phyloP scores from a whole-genome alignment of 2,113 vertebrate genomes.

The Paramisgurnus dabryanus region DNA sequence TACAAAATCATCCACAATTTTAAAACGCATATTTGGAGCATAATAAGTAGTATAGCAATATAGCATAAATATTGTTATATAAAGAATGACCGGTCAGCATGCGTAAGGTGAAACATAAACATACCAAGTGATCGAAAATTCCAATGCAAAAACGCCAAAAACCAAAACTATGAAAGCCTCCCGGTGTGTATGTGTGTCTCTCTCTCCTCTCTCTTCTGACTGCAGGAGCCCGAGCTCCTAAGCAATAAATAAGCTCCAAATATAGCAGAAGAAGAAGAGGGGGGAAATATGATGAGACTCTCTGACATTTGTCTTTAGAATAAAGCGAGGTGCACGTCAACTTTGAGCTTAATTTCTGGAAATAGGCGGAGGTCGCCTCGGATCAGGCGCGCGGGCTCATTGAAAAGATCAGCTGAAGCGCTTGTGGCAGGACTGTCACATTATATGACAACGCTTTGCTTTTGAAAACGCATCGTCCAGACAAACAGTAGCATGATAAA shows the following conservation, averaged over 20 bases:
- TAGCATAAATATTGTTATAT: neutral
- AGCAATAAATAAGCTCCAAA: constrained; percentile 99
- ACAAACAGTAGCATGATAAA: constrained; percentile 99
- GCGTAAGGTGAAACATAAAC: neutral
- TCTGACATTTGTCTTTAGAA: constrained; percentile 99
- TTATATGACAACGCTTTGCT: constrained; percentile 97
- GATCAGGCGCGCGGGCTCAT: constrained; percentile 99
- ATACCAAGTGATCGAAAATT: constrained; percentile 15
- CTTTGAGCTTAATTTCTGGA: constrained; percentile 99
- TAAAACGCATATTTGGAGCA: neutral
- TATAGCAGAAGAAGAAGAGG: constrained; percentile 89
- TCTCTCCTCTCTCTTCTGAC: constrained; percentile 82
- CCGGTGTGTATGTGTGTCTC: constrained; percentile 56
- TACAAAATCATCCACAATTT: neutral
- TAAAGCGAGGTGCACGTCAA: constrained; percentile 99
- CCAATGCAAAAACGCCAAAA: constrained; percentile 40
- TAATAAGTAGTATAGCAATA: too few species aligned
- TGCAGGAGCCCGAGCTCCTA: constrained; percentile 90
- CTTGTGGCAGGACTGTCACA: constrained; percentile 99
- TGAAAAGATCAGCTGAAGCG: constrained; percentile 99
- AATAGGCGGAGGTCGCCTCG: constrained; percentile 99
- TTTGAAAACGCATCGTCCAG: constrained; percentile 99
- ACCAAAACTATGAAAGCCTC: constrained; percentile 68
- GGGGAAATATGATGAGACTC: constrained; percentile 99
- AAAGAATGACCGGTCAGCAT: neutral